Evolutionary conservation across 2,888 invertebrate species (phyloP).

Genomic region (Ellobium chinense): DNA sequence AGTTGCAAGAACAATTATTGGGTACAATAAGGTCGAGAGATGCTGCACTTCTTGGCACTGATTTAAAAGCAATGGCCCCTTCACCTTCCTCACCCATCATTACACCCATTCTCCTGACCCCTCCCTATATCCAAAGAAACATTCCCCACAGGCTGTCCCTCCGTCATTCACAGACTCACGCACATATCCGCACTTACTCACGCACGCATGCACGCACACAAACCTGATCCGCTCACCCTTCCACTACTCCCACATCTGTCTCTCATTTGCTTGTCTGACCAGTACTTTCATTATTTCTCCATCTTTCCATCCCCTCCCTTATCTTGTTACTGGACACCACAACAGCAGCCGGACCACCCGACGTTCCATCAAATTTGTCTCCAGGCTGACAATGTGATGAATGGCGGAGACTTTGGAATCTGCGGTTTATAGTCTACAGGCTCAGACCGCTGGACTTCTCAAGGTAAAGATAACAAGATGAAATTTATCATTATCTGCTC

Average conservation of each 20-base stretch:
- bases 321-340: neutral
- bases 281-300: constrained; percentile 2
- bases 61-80: too few relatives aligned
- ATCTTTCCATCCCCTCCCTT: neutral
- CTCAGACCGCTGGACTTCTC: too few relatives aligned
- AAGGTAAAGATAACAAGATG: too few relatives aligned
- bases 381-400: neutral
- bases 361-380: neutral
- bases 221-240: neutral
- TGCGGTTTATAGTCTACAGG: too few relatives aligned
- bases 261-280: neutral
- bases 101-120: too few relatives aligned
- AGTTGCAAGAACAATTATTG: too few relatives aligned
- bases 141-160: too few relatives aligned
- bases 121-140: too few relatives aligned
- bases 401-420: neutral
- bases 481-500: too few relatives aligned
- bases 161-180: neutral
- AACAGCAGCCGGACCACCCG: neutral
- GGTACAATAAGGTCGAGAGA: too few relatives aligned
- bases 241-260: constrained; percentile 1
- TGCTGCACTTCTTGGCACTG: too few relatives aligned
- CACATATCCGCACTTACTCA: neutral
- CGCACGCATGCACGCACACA: neutral
- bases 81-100: too few relatives aligned